Conservation (phyloP, 2,797 vertebrate species). For the Hipposideros larvatus region DNA sequence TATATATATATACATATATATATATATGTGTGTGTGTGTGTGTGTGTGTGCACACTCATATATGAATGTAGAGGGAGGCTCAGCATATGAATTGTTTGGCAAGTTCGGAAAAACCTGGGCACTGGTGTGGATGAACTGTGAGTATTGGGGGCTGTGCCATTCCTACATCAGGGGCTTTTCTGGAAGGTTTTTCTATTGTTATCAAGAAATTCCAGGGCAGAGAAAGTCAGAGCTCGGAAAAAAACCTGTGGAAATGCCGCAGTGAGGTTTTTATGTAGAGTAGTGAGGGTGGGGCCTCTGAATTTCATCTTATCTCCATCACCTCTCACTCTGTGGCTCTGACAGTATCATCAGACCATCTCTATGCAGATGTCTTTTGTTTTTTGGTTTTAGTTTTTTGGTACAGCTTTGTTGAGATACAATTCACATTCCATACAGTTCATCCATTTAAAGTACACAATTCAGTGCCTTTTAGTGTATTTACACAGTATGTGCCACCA, state of each 20-base stretch:
- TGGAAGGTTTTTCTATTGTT: not conserved
- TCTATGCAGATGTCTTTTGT: not conserved
- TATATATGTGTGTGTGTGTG: too few relatives aligned
- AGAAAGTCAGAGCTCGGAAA: not conserved
- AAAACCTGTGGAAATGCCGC: not conserved
- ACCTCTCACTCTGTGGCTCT: not conserved
- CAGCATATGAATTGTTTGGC: not conserved
- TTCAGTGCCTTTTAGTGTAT: not conserved
- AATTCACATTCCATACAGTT: not conserved
- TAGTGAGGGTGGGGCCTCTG: not conserved
- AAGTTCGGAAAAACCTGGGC: not conserved
- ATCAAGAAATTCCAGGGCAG: not conserved
- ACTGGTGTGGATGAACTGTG: not conserved
- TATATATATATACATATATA: too few relatives aligned
- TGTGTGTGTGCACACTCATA: too few relatives aligned
- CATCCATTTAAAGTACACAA: not conserved
- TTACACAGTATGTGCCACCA: not conserved
- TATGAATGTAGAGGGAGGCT: not conserved
- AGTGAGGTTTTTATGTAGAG: not conserved
- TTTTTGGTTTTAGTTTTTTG: not conserved
- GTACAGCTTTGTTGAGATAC: not conserved
- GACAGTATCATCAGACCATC: not conserved
- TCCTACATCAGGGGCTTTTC: not conserved
- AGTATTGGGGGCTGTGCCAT: not conserved
- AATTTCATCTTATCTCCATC: not conserved